Conservation (phyloP, 2,113 vertebrate species). For the Sinocyclocheilus rhinocerous region DNA sequence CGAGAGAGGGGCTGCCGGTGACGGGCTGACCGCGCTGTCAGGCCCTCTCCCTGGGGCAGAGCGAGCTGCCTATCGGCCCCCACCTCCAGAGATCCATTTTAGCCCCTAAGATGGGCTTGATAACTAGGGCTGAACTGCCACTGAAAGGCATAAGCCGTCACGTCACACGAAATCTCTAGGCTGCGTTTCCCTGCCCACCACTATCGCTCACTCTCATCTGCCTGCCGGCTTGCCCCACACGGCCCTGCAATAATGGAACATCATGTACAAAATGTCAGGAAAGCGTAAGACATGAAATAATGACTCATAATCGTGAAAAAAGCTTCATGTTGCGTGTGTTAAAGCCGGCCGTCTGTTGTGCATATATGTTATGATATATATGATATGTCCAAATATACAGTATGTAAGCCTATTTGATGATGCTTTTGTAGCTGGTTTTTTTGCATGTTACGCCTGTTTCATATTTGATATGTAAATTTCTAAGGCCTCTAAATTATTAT, state of each 20-base stretch:
- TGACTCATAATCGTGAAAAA: slow-evolving; percentile 30
- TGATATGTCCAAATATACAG: neutral
- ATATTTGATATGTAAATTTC: neutral
- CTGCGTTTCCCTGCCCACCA: slow-evolving; percentile 17
- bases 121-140: slow-evolving; percentile 71
- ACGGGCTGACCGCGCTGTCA: slow-evolving; percentile 74
- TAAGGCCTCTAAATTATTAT: slow-evolving; percentile 6
- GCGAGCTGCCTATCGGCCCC: slow-evolving; percentile 41
- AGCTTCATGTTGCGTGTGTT: neutral
- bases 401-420: neutral
- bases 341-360: neutral
- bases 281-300: slow-evolving; percentile 53
- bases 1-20: slow-evolving; percentile 60
- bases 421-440: neutral
- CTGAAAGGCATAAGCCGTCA: slow-evolving; percentile 68
- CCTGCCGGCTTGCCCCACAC: slow-evolving; percentile 61
- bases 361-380: neutral
- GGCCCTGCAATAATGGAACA: slow-evolving; percentile 51
- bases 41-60: neutral
- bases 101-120: slow-evolving; percentile 65
- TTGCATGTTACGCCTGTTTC: neutral
- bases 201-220: slow-evolving; percentile 61
- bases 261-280: slow-evolving; percentile 53
- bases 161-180: slow-evolving; percentile 56
- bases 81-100: slow-evolving; percentile 65